These are phyloP conservation scores for Laticauda laticaudata DNA, from an alignment of 2,113 vertebrate species.

Conservation along the genomic window DNA sequence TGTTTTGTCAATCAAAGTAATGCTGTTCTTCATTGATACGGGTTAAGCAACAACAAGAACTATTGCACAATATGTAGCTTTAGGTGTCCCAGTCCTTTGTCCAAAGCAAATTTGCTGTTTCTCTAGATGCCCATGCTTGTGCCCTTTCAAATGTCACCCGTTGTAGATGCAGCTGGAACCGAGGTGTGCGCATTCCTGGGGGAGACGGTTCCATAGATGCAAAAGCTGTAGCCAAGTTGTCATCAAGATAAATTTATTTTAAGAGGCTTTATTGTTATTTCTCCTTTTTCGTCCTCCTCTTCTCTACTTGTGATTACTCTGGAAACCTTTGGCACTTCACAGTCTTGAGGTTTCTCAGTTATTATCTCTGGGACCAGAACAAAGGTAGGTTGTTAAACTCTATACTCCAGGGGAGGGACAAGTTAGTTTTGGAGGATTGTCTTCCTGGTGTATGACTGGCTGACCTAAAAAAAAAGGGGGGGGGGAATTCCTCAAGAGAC, in stretches of 20 bases:
- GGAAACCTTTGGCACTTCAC: slow-evolving; percentile 80
- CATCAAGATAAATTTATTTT: slow-evolving; percentile 55
- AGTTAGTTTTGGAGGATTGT: slow-evolving; percentile 76
- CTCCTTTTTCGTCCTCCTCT: slow-evolving; percentile 42
- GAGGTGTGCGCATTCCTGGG: slow-evolving; percentile 66
- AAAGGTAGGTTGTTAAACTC: slow-evolving; percentile 85
- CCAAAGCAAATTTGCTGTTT: slow-evolving; percentile 59
- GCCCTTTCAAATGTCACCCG: slow-evolving; percentile 57
- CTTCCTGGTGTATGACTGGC: slow-evolving; percentile 73
- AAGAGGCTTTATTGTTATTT: slow-evolving; percentile 55
- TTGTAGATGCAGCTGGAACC: slow-evolving; percentile 59
- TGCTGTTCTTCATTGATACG: slow-evolving; percentile 55
- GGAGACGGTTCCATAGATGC: slow-evolving; percentile 68
- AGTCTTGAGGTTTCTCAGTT: slow-evolving; percentile 83
- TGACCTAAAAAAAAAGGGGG: slow-evolving; percentile 66
- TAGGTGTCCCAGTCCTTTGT: slow-evolving; percentile 45
- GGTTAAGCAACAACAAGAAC: neutral
- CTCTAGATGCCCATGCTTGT: slow-evolving; percentile 65
- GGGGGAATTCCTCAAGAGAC: slow-evolving; percentile 42
- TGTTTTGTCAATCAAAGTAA: slow-evolving; percentile 66
- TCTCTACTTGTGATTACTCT: slow-evolving; percentile 60
- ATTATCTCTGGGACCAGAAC: slow-evolving; percentile 83
- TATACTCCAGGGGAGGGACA: slow-evolving; percentile 75
- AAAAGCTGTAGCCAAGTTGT: slow-evolving; percentile 57
- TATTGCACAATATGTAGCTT: slow-evolving; percentile 32